Conservation (phyloP, 2,888 invertebrate species). For the Synanthedon andrenaeformis region DNA sequence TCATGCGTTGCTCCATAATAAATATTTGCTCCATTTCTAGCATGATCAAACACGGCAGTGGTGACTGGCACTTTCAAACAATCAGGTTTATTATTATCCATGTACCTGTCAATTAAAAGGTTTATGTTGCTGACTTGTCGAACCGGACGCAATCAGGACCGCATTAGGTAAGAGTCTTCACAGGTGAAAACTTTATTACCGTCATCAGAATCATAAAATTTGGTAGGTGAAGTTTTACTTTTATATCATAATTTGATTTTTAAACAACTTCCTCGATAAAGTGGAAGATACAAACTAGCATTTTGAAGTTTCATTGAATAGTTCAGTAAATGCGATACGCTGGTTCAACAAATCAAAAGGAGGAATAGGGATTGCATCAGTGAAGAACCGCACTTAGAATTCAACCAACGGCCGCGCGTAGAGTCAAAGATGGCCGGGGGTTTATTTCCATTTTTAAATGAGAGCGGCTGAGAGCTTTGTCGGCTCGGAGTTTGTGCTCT, state of each 20-base stretch:
- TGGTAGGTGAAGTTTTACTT: too few species aligned
- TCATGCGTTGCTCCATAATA: too few species aligned
- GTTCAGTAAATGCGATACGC: neutral
- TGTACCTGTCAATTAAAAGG: neutral
- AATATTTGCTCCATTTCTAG: slow-evolving; percentile 8
- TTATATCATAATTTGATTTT: too few species aligned
- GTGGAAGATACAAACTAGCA: neutral
- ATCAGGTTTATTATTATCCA: neutral
- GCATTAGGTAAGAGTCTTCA: too few species aligned
- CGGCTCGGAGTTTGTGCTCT: slow-evolving; percentile 67
- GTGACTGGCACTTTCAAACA: neutral
- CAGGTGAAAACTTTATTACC: too few species aligned
- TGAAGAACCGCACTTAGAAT: slow-evolving; percentile 57
- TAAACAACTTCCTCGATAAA: too few species aligned
- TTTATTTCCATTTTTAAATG: slow-evolving; percentile 72
- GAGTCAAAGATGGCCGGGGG: slow-evolving; percentile 66
- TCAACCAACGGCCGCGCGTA: slow-evolving; percentile 54
- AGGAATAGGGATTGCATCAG: slow-evolving; percentile 46
- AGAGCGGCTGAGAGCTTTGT: slow-evolving; percentile 70
- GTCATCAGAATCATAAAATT: too few species aligned
- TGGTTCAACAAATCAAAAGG: slow-evolving; percentile 19
- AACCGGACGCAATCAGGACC: neutral
- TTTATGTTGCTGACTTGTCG: neutral
- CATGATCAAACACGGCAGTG: slow-evolving; percentile 25
- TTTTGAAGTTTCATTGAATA: neutral